phyloP scores from a whole-genome alignment of 2,797 vertebrate species.

The Pagetopsis macropterus region DNA sequence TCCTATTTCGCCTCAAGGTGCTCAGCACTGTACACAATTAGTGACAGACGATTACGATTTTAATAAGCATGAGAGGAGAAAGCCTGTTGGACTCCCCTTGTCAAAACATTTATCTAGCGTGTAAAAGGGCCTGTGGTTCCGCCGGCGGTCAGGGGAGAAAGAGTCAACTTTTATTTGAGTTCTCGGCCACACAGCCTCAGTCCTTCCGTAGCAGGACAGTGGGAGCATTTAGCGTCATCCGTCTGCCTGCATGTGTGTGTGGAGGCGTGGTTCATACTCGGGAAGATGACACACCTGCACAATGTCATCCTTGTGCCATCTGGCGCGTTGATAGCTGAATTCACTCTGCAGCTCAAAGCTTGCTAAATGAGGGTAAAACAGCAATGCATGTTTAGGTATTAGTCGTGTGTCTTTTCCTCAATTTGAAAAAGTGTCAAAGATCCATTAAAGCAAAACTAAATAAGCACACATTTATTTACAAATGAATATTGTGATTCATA shows the following conservation, averaged over 20 bases:
- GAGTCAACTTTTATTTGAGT: constrained; percentile 74
- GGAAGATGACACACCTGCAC: constrained; percentile 63
- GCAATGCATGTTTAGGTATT: not conserved
- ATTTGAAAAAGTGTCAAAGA: not conserved
- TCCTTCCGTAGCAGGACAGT: constrained; percentile 68
- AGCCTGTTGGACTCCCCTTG: constrained; percentile 56
- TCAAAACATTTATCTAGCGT: constrained; percentile 81
- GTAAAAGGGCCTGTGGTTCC: constrained; percentile 60
- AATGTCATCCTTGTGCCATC: constrained; percentile 59
- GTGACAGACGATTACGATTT: constrained; percentile 67
- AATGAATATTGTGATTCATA: too few species aligned
- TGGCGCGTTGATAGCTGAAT: constrained; percentile 16
- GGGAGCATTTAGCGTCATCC: constrained; percentile 70
- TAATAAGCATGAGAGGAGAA: constrained; percentile 71
- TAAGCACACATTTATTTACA: not conserved
- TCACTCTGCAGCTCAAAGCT: constrained; percentile 3
- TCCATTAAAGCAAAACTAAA: not conserved
- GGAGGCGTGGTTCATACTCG: constrained; percentile 49
- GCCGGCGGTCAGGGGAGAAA: constrained; percentile 66
- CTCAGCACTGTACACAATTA: constrained; percentile 69
- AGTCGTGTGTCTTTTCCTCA: not conserved
- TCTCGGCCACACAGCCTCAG: constrained; percentile 53
- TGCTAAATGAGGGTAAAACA: not conserved
- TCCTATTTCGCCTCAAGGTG: constrained; percentile 51
- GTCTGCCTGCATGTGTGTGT: constrained; percentile 40